Conservation (phyloP, 2,888 invertebrate species). For the Chrysolina oricalcia region DNA sequence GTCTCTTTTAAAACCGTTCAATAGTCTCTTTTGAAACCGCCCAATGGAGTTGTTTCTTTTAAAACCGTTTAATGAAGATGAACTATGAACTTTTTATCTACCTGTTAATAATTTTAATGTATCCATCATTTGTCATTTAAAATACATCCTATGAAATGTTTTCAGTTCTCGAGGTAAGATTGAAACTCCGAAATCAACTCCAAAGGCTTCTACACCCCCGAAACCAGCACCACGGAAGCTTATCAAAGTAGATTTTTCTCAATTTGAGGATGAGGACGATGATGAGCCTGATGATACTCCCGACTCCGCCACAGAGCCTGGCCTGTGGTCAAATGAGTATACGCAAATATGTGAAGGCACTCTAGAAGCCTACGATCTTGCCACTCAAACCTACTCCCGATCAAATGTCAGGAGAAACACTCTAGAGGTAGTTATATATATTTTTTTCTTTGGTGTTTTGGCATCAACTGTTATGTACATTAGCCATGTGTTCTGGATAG, state of each 20-base stretch:
- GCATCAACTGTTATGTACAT: too few species aligned
- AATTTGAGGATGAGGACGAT: slow-evolving; percentile 76
- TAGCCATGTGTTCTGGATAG: too few species aligned
- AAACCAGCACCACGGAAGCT: slow-evolving; percentile 76
- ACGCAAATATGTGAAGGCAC: slow-evolving; percentile 81
- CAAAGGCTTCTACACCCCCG: slow-evolving; percentile 56
- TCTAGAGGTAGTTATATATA: slow-evolving; percentile 73
- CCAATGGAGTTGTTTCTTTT: too few species aligned
- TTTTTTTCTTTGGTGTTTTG: too few species aligned
- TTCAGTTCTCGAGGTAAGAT: slow-evolving; percentile 62
- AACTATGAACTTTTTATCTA: too few species aligned
- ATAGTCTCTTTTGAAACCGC: too few species aligned
- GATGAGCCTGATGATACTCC: slow-evolving; percentile 65
- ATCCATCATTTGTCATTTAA: too few species aligned
- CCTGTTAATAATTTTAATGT: too few species aligned
- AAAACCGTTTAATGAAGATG: too few species aligned
- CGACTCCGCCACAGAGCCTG: slow-evolving; percentile 64
- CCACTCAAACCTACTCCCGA: slow-evolving; percentile 84
- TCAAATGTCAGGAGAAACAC: slow-evolving; percentile 81
- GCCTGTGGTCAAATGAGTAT: slow-evolving; percentile 79
- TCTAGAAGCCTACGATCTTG: slow-evolving; percentile 89
- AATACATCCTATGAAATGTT: background rate
- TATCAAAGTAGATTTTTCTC: slow-evolving; percentile 90
- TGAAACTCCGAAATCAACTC: slow-evolving; percentile 35
- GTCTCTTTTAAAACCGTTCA: too few species aligned